Conservation (phyloP, 1,140 invertebrate species). For the Drosophila sechellia region DNA sequence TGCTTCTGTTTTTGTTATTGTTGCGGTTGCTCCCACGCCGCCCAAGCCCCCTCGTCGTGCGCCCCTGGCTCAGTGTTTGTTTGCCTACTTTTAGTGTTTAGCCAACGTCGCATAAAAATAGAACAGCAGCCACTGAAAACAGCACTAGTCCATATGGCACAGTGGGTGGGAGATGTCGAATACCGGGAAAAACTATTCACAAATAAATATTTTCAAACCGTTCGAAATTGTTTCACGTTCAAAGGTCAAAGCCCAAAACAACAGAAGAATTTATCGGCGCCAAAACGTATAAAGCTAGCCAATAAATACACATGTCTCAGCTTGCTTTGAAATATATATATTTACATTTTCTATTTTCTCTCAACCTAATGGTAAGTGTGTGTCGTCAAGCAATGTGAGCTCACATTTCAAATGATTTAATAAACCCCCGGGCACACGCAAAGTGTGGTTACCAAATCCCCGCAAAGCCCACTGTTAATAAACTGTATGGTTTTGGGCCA, state of each 20-base stretch:
- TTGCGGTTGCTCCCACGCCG: slow-evolving; percentile 17
- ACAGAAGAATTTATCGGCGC: background rate
- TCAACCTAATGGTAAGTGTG: no score
- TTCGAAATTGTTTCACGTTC: no score
- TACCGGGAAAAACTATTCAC: background rate
- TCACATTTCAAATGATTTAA: background rate
- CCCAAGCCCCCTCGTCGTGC: background rate
- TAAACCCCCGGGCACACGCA: background rate
- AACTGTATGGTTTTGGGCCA: background rate
- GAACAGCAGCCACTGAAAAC: slow-evolving; percentile 53
- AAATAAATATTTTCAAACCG: background rate
- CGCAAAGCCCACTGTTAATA: background rate
- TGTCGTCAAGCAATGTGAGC: background rate
- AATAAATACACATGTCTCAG: background rate
- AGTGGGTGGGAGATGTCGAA: slow-evolving; percentile 6
- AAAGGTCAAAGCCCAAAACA: background rate
- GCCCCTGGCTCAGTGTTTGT: slow-evolving; percentile 37
- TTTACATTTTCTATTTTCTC: background rate
- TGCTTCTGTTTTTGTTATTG: slow-evolving; percentile 35
- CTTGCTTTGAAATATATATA: background rate
- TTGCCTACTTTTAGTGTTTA: slow-evolving; percentile 79
- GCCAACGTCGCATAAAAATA: slow-evolving; percentile 78
- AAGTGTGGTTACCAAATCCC: background rate
- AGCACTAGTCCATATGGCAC: slow-evolving; percentile 37
- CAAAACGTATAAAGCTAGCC: background rate